Evolutionary conservation across 2,113 vertebrate genomes (phyloP).

Genomic region (Delphinus delphis): DNA sequence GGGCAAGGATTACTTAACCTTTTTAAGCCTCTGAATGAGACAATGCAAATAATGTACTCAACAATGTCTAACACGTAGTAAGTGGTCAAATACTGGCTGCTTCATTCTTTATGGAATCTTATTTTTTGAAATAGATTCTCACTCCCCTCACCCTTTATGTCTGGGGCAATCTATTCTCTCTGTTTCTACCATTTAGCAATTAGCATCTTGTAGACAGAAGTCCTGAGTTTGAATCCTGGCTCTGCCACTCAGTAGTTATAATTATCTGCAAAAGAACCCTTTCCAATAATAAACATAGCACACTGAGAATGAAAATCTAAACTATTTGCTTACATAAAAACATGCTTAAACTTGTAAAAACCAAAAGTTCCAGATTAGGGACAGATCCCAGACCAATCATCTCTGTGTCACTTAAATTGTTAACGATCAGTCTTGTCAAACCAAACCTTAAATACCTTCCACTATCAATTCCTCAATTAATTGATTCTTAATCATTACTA

Average conservation of each 20-base stretch:
- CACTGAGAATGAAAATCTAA: neutral
- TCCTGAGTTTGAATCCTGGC: neutral
- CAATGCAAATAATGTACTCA: neutral
- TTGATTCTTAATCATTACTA: neutral
- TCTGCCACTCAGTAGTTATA: neutral
- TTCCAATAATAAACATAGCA: neutral
- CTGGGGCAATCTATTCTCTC: neutral
- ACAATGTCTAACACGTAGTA: neutral
- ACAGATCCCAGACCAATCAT: neutral
- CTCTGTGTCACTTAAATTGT: neutral
- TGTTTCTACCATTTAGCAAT: neutral
- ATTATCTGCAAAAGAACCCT: neutral
- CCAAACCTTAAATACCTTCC: neutral
- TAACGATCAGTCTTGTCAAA: neutral
- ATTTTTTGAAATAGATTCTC: neutral
- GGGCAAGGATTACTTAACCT: slow-evolving; percentile 18
- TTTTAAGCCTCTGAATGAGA: slow-evolving; percentile 1
- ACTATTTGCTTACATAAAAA: neutral
- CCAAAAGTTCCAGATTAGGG: neutral
- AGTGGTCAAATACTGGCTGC: neutral
- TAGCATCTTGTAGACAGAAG: neutral
- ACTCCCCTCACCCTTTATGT: neutral
- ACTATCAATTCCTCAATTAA: neutral
- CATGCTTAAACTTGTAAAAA: neutral
- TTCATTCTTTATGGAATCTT: neutral